Evolutionary conservation across 1,140 invertebrate genomes (phyloP), one percentile per base, ranked within the genome.

Genomic region (Microvelia longipes): DNA sequence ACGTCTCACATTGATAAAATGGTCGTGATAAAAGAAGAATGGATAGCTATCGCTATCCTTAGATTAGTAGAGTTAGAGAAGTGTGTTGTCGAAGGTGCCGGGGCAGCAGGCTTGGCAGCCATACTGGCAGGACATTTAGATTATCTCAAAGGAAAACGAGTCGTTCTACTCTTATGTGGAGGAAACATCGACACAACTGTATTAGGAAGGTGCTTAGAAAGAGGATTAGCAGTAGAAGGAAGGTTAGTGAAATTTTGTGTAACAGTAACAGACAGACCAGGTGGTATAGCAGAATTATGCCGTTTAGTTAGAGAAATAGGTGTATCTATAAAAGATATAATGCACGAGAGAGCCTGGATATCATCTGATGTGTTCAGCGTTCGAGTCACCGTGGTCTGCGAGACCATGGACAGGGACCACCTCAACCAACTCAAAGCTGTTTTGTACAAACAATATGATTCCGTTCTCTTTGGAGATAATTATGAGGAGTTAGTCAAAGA

Each of bases 161-260:
- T 96, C 13, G 92, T 93, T 0, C 81, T 92, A 29, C 83, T 90
- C 29, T 77, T 96, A 0, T 91, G 90, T 77, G 94, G 94, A 1
- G 94, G 94, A 28, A 97, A 97, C 80, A 96, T 97, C 68, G 93
- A 96, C 76, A 93, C 92, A 2, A 94, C 92, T 0, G 88, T 94
- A 0, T 82, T 97, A 63, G 92, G 93, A 0, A 81, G 94, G 28
- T 92, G 92, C 66, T 81, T 97, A 69, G 94, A 97, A 75, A 82
- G 94, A 66, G 94, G 93, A 26, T 80, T 97, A 75, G 92, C 92
- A 1, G 91, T 88, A 0, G 93, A 96, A 77, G 92, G 92, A 1
- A 83, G 94, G 13, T 80, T 96, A 28, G 81, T 94, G 15, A 91
- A 93, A 76, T 93, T 96, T 77, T 88, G 88, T 75, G 91, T 92